phyloP scores from a whole-genome alignment of 2,113 vertebrate genomes.

The Uria lomvia region DNA sequence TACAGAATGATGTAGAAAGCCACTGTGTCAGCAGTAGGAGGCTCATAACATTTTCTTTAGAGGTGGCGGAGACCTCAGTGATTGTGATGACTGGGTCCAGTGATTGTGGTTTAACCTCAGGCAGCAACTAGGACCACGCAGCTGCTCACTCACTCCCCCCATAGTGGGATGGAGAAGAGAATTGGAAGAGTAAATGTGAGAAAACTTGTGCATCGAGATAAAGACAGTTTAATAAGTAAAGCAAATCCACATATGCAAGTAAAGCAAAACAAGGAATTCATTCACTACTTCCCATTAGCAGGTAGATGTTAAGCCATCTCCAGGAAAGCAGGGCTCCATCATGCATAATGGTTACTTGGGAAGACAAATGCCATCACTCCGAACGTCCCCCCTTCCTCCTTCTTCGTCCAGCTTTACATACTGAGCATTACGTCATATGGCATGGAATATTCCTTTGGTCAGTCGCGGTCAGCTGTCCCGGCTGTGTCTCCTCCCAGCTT shows the following conservation, averaged over 20 bases:
- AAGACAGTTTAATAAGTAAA: not conserved
- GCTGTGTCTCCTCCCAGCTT: not conserved
- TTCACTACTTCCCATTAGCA: not conserved
- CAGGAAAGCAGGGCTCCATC: not conserved
- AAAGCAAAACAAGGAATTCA: not conserved
- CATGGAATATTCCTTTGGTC: not conserved
- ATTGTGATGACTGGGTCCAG: not conserved
- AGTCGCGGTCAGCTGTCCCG: not conserved
- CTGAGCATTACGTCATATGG: not conserved
- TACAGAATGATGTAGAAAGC: not conserved
- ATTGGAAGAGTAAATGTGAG: not conserved
- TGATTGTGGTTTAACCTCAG: not conserved
- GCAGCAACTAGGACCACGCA: not conserved
- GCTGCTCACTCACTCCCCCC: not conserved
- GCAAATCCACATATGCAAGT: not conserved
- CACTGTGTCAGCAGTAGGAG: not conserved
- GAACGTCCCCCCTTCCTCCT: not conserved
- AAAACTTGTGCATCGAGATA: not conserved
- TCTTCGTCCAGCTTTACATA: not conserved
- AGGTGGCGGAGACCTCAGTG: not conserved
- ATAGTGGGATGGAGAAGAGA: not conserved
- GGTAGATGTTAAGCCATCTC: not conserved
- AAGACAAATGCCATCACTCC: not conserved
- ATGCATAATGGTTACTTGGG: not conserved
- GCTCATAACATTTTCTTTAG: not conserved